A percentile compares a stretch with the other conserved stretches of the same genome.
phyloP scores from a whole-genome alignment of 2,797 vertebrate genomes.

The Melanitta fusca region DNA sequence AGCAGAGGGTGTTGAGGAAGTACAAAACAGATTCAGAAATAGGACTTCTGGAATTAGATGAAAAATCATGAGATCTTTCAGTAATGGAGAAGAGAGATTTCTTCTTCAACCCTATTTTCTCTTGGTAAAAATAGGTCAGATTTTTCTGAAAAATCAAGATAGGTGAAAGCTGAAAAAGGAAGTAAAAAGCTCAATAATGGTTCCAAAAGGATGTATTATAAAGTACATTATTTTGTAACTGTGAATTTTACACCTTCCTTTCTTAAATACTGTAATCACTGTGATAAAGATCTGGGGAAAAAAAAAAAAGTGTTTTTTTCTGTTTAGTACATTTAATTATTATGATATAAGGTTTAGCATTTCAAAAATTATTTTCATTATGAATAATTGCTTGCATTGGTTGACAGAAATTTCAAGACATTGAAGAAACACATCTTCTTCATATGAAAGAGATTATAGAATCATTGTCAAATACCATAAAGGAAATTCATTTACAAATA shows the following conservation, averaged over 20 bases:
- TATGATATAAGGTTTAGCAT: background rate
- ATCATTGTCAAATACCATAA: constrained; percentile 90
- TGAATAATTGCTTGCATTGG: constrained; percentile 49
- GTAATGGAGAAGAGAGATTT: background rate
- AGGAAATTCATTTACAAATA: constrained; percentile 93
- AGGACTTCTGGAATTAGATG: background rate
- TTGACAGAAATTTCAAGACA: constrained; percentile 95
- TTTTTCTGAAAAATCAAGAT: background rate
- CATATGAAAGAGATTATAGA: constrained; percentile 96
- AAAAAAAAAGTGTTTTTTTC: background rate
- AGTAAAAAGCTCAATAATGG: background rate
- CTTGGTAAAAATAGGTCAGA: background rate
- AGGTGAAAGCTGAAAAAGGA: background rate
- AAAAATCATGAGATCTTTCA: background rate
- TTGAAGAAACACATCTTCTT: constrained; percentile 93
- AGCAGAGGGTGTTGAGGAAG: background rate
- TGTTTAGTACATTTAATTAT: background rate
- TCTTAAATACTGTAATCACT: background rate
- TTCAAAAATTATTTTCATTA: background rate
- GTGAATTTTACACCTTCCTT: background rate
- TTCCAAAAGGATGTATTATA: background rate
- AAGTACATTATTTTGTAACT: background rate
- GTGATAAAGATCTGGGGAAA: background rate
- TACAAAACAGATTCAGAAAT: background rate
- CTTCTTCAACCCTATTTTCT: background rate